A percentile compares a stretch with the other conserved stretches of the same genome.
Conservation (phyloP, 2,113 vertebrate species). For the Dermatemys mawii region DNA sequence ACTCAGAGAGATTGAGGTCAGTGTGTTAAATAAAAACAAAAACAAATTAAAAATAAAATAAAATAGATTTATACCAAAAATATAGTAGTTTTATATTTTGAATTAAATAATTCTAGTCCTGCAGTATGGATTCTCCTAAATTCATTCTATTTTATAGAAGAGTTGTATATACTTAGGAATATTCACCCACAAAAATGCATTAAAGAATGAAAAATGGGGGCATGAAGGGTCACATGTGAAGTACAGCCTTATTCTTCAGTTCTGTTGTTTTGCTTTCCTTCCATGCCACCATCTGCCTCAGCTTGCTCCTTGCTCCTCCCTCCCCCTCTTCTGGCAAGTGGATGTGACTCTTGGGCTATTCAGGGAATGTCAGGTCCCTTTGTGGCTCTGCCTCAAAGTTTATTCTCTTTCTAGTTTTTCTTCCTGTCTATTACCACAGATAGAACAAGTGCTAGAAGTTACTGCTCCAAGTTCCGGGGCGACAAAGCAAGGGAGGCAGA, state of each 20-base stretch:
- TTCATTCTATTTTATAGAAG: neutral
- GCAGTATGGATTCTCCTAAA: fast-evolving
- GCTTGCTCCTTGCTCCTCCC: neutral
- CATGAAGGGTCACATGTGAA: neutral
- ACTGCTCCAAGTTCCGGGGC: neutral
- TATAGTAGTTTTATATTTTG: neutral
- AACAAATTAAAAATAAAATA: neutral
- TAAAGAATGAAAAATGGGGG: neutral
- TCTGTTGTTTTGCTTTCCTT: neutral
- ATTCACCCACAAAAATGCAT: neutral
- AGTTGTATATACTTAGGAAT: neutral
- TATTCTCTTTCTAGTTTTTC: neutral
- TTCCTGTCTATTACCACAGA: neutral
- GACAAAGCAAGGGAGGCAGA: neutral
- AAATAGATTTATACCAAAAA: neutral
- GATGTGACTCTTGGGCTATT: neutral
- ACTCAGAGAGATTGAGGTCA: constrained; percentile 96
- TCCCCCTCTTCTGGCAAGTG: neutral
- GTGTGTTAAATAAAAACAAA: neutral
- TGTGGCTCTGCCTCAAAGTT: neutral
- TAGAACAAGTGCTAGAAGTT: neutral
- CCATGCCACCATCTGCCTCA: neutral
- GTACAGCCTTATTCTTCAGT: neutral
- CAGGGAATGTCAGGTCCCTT: neutral
- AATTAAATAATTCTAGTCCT: neutral